A percentile compares a stretch with the other conserved stretches of the same genome.
Conservation (phyloP, 2,113 vertebrate species). For the Pantherophis guttatus region DNA sequence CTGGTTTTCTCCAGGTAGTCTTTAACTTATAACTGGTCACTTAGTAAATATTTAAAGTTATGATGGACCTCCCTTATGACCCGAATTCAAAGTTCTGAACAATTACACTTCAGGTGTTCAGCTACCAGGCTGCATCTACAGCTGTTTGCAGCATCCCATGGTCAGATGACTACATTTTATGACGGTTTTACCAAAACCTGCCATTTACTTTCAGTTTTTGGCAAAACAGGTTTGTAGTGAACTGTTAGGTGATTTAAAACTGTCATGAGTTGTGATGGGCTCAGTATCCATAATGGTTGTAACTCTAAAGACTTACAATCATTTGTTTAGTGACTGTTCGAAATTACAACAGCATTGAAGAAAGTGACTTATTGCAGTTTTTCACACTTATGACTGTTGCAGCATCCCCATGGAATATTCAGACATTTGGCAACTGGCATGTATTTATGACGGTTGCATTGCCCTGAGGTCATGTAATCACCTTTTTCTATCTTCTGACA, state of each 20-base stretch:
- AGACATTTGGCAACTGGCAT: no score
- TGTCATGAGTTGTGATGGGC: background rate
- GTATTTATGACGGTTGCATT: no score
- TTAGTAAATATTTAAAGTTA: background rate
- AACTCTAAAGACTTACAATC: background rate
- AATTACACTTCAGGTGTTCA: no score
- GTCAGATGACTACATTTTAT: background rate
- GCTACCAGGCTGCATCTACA: background rate
- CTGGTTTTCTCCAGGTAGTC: background rate
- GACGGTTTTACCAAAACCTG: background rate
- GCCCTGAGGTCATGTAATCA: no score
- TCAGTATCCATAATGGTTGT: background rate
- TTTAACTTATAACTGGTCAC: background rate
- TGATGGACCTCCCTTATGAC: background rate
- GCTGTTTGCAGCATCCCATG: background rate
- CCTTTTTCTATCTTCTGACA: no score
- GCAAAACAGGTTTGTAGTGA: background rate
- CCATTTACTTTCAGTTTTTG: background rate
- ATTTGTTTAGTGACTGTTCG: no score
- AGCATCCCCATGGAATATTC: no score
- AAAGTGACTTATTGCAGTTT: no score
- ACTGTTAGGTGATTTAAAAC: background rate
- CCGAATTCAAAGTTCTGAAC: background rate
- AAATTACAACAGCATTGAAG: no score
- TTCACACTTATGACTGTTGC: no score